A percentile compares a stretch with the other conserved stretches of the same genome.
These are phyloP conservation scores for Silurus aristotelis DNA, from an alignment of 2,797 vertebrate genomes.

Conservation along the genomic window DNA sequence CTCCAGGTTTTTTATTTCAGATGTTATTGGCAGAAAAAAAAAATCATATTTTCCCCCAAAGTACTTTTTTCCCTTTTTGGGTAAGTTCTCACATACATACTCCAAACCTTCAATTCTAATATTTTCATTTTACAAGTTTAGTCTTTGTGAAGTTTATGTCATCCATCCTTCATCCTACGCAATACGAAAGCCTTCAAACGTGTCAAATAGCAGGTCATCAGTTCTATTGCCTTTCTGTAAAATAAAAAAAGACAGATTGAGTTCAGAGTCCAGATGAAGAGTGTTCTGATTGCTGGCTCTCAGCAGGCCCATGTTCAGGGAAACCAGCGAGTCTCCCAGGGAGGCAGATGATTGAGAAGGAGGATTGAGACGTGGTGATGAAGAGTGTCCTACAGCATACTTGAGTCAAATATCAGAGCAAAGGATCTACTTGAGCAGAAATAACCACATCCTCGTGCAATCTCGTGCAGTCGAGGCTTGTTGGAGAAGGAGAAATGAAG, in stretches of 20 bases:
- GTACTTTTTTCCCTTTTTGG: too few species aligned
- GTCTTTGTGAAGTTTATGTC: neutral
- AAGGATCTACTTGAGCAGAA: slow-evolving; percentile 10
- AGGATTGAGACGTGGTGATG: slow-evolving; percentile 2
- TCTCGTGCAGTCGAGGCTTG: neutral
- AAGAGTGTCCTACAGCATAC: slow-evolving; percentile 9
- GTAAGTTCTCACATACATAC: neutral
- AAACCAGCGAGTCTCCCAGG: neutral
- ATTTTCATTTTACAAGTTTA: neutral
- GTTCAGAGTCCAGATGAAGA: slow-evolving; percentile 70
- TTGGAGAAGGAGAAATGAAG: slow-evolving; percentile 15
- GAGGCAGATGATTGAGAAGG: slow-evolving; percentile 3
- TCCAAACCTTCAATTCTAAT: neutral
- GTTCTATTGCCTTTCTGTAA: slow-evolving; percentile 65
- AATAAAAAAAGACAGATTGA: slow-evolving; percentile 71
- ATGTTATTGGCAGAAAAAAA: neutral
- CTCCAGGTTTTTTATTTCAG: neutral
- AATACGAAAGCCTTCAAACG: neutral
- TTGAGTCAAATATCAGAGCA: slow-evolving; percentile 34
- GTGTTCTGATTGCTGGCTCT: slow-evolving; percentile 68
- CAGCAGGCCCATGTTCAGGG: slow-evolving; percentile 12
- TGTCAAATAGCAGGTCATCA: slow-evolving; percentile 59
- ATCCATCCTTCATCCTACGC: neutral
- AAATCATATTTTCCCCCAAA: too few species aligned
- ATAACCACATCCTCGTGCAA: neutral